Evolutionary conservation across 2,113 vertebrate genomes (phyloP).

Genomic region (Nymphicus hollandicus): DNA sequence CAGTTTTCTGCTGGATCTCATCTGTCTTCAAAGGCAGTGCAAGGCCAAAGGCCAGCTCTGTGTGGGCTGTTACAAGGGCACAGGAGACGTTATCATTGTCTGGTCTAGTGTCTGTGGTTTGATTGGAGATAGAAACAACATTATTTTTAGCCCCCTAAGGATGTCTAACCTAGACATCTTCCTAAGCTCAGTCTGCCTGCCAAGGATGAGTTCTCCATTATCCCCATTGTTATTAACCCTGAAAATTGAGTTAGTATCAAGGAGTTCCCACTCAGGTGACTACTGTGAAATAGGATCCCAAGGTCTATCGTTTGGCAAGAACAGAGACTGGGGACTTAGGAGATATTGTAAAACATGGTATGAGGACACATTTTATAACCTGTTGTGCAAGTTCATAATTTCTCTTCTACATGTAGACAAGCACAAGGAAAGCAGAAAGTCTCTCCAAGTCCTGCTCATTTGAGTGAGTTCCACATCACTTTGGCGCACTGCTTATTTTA

Average conservation of each 20-base stretch:
- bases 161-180: not conserved
- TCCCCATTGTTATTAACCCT: not conserved
- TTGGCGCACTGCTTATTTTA: not conserved
- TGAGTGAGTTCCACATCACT: not conserved
- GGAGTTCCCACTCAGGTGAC: not conserved
- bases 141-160: not conserved
- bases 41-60: not conserved
- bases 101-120: not conserved
- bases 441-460: not conserved
- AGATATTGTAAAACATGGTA: not conserved
- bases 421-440: not conserved
- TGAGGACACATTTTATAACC: not conserved
- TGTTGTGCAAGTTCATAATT: not conserved
- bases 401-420: not conserved
- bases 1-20: not conserved
- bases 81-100: not conserved
- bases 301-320: not conserved
- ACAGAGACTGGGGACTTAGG: fast-evolving
- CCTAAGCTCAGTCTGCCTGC: not conserved
- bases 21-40: not conserved
- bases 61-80: not conserved
- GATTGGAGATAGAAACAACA: not conserved
- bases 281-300: not conserved
- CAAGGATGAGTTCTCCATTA: not conserved
- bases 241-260: not conserved